Conservation (phyloP, 2,113 vertebrate species). For the Ellobius talpinus region DNA sequence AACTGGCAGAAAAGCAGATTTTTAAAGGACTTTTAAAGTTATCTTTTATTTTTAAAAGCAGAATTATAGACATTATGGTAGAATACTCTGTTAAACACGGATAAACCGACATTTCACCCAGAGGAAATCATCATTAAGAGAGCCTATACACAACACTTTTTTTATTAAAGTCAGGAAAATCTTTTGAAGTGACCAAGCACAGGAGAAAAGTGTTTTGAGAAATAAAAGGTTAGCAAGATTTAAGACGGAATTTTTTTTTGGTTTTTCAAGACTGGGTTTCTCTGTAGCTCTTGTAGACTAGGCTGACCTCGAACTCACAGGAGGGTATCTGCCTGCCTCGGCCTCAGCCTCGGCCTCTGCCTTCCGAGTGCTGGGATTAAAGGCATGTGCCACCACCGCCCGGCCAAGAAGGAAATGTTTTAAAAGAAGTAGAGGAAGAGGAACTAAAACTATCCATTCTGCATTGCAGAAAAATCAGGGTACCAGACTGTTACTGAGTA, state of each 20-base stretch:
- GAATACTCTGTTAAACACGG: neutral
- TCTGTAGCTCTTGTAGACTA: no score
- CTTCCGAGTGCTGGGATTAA: no score
- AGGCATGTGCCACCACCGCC: no score
- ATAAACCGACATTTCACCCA: conserved; percentile 15
- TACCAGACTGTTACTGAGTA: neutral
- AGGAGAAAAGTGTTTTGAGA: conserved; percentile 33
- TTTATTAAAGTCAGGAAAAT: neutral
- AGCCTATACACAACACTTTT: neutral
- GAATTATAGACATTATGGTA: neutral
- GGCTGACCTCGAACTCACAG: no score
- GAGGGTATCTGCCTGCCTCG: no score
- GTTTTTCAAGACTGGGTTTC: no score
- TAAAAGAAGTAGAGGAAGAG: neutral
- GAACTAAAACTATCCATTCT: conserved; percentile 15
- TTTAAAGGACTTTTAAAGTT: conserved; percentile 24
- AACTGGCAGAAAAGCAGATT: neutral
- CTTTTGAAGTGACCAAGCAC: neutral
- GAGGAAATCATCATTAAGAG: neutral
- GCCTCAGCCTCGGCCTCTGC: no score
- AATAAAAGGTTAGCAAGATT: neutral
- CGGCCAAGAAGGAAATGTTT: neutral
- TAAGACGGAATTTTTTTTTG: neutral
- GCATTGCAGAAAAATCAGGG: neutral
- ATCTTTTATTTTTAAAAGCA: conserved; percentile 17